A percentile compares a stretch with the other conserved stretches of the same genome.
phyloP scores from a whole-genome alignment of 2,797 vertebrate genomes.

The Eutrigla gurnardus region DNA sequence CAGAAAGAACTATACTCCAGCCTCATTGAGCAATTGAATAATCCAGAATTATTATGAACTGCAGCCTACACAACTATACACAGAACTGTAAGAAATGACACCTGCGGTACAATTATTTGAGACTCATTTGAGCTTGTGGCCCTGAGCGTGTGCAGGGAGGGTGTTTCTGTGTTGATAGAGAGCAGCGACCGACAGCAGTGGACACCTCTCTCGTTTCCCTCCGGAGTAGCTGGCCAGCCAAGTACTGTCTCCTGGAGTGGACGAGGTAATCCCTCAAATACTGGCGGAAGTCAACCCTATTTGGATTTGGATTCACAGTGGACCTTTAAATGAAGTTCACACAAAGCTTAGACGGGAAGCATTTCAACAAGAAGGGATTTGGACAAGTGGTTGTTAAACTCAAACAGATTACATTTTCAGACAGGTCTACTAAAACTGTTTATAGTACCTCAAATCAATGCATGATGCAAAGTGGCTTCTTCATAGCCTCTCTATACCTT shows the following conservation, averaged over 20 bases:
- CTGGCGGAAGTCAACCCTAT: slow-evolving; percentile 25
- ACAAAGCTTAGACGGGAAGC: slow-evolving; percentile 4
- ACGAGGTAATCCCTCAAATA: slow-evolving; percentile 53
- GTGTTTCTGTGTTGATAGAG: slow-evolving; percentile 35
- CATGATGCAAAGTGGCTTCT: not conserved
- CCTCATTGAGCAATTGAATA: not conserved
- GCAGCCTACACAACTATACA: no score
- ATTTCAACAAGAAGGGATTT: not conserved
- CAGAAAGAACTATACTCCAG: not conserved
- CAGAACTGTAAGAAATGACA: slow-evolving; percentile 8
- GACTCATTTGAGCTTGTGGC: slow-evolving; percentile 30
- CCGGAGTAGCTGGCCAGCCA: slow-evolving; percentile 27
- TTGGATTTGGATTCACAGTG: slow-evolving; percentile 37
- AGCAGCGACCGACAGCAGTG: slow-evolving; percentile 31
- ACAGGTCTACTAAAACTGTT: not conserved
- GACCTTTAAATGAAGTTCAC: slow-evolving; percentile 17
- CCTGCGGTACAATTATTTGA: slow-evolving; percentile 31
- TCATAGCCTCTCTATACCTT: not conserved
- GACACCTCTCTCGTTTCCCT: slow-evolving; percentile 18
- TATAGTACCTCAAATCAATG: not conserved
- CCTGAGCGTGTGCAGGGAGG: not conserved
- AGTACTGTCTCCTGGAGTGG: slow-evolving; percentile 39
- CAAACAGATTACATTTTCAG: slow-evolving; percentile 6
- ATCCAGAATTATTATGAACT: no score
- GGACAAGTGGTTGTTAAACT: not conserved